Base-by-base conservation (phyloP, 53 echinoderm and acorn worm species). In the Zoroaster sp. region DNA sequence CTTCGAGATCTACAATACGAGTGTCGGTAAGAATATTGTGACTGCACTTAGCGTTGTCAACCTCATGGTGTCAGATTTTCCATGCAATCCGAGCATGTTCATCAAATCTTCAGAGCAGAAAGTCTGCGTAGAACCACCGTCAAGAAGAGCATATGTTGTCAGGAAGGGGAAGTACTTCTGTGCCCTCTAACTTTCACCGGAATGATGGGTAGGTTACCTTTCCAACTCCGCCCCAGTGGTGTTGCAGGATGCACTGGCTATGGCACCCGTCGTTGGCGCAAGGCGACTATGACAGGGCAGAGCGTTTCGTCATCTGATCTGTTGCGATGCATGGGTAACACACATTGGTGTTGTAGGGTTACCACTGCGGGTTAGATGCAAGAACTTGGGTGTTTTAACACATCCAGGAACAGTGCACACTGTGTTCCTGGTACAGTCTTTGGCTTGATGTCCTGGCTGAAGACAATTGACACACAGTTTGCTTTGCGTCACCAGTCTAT, bases 151-250 rank as follows among this genome's bases (percentile, higher is more conserved):
- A n/a, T n/a, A n/a, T n/a, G n/a, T n/a, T n/a, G n/a, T n/a, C n/a
- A n/a, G n/a, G n/a, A n/a, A n/a, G n/a, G n/a, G n/a, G n/a, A n/a
- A n/a, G n/a, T n/a, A n/a, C n/a, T n/a, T n/a, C n/a, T n/a, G n/a
- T n/a, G n/a, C n/a, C n/a, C n/a, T n/a, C n/a, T n/a, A n/a, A n/a
- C 86, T 36, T 37, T 70, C 37, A 86, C 71, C 5, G 86, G 71
- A 63, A 86, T 15, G 49, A 86, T 45, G 35, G 86, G 86, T 52
- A 86, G 37, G 86, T 66, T 17, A 82, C 66, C 67, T 66, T 82
- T 38, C 32, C 12, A 23, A 23, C 38, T 31, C 14, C 25, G 44
- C 66, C 31, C 68, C 40, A 63, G 68, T 66, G 68, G 11, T 25
- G 21, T 49, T n/a, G 39, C 86, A 47, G 14, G 33, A 30, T 38